Base-by-base conservation (phyloP, 1,140 invertebrate genomes). In the Leptoteleia sp. region DNA sequence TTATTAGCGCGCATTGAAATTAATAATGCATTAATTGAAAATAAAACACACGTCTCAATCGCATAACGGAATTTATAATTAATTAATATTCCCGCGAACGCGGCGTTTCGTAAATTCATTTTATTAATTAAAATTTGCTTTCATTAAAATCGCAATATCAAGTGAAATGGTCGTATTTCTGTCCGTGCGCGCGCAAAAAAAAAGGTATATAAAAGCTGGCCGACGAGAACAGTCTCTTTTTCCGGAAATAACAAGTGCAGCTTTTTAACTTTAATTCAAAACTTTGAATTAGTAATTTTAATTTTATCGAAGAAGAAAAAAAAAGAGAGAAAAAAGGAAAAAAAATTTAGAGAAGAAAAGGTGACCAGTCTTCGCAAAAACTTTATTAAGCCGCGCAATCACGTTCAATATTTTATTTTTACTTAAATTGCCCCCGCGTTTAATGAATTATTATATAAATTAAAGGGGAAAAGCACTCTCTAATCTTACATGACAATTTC, bases 211-310 rank as follows among this genome's bases (percentile, higher is more conserved):
- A 65, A 72, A 72, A 40, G 31, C 6, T 37, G 22, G 40, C 16
- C 35, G 70, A 73, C 50, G 42, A 3, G 70, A 57, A 73, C 48
- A 38, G 70, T 57, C 48, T 64, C 68, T 72, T 73, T n/a, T 65
- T 73, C 57, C 59, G 59, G 70, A 73, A 65, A 57, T 73, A 73
- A 57, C 59, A 65, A 73, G 52, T 27, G 43, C 61, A 37, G 42
- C 31, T 59, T 73, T 73, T 64, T 57, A 57, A 50, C 16, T 65
- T 65, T 48, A 64, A 73, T 73, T 65, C 48, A 42, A 45, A 65
- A 48, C 59, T 59, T 59, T 59, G 43, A 64, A 73, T 73, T 42
- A 73, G 50, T 65, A 33, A 73, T 73, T 73, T 48, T 38, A 64
- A 57, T 73, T 73, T 57, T 3, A 27, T 42, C 15, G 33, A 68